Evolutionary conservation across 2,113 vertebrate species (phyloP), one percentile per base, ranked within the genome.

Genomic region (Rhipidura dahli): DNA sequence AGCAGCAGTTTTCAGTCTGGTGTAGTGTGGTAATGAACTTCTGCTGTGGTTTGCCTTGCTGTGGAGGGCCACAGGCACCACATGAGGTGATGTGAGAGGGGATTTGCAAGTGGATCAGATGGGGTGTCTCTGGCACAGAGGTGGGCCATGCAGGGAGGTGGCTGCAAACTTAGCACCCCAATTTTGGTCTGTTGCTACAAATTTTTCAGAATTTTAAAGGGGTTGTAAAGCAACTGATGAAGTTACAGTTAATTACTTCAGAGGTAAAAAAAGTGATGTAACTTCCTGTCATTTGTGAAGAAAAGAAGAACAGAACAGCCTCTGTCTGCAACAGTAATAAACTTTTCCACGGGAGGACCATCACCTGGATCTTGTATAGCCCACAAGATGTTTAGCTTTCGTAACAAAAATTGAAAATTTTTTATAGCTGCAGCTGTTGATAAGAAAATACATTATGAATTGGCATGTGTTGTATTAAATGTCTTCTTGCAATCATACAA

Each of bases 1-100:
- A 91, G 39, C 83, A 96, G 91, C 87, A 42, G 83, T 91, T 89
- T 69, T 45, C 53, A 85, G 66, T 90, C 93, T 77, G 56, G 10
- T 0, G 0, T 9, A 3, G 27, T 56, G 31, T 11, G 40, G 49
- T 49, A 53, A 76, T 28, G 21, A 60, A 56, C 56, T 85, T 27
- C 7, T 66, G 4, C 75, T 84, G 40, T 8, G 11, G 35, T 51
- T 51, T 75, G 56, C 70, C 27, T 56, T n/a, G 10, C 28, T 47
- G 0, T 9, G 24, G 50, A 70, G 83, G 33, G 23, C 44, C 53
- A 28, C 63, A 44, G 19, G 49, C 3, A 1, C 47, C 75, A 13
- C 4, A 1, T 0, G 2, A 71, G 42, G 51, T 28, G 68, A 56
- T 72, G n/a, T 1, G 10, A 76, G 57, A 53, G 33, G 0, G 2